phyloP scores from a whole-genome alignment of 1,140 invertebrate species.

The Neoseiulus cucumeris region DNA sequence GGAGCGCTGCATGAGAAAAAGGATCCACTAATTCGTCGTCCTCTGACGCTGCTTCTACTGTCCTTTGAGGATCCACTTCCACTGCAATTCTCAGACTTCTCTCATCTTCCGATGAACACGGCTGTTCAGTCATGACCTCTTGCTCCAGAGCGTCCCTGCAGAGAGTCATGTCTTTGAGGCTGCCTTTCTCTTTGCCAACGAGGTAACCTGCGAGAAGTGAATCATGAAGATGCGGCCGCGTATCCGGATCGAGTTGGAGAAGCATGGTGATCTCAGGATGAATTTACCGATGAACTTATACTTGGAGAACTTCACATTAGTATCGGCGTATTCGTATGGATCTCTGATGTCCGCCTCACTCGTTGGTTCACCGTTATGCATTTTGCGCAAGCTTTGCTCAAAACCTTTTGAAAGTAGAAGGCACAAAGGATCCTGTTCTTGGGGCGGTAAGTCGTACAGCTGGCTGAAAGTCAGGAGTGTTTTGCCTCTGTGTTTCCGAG shows the following conservation, averaged over 20 bases:
- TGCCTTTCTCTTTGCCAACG: no score
- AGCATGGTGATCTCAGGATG: neutral
- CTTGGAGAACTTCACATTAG: constrained; percentile 1
- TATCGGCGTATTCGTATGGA: neutral
- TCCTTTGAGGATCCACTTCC: no score
- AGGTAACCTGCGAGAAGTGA: no score
- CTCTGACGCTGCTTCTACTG: no score
- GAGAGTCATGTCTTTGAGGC: no score
- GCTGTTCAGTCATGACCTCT: no score
- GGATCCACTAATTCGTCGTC: no score
- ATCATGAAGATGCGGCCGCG: no score
- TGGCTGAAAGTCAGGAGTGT: neutral
- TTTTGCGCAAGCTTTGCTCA: neutral
- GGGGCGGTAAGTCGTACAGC: neutral
- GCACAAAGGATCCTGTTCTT: neutral
- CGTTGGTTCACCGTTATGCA: neutral
- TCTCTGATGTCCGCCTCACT: neutral
- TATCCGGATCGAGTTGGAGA: neutral
- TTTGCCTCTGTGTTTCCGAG: neutral
- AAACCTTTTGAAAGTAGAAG: neutral
- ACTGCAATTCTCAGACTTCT: no score
- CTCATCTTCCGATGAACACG: no score
- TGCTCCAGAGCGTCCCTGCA: no score
- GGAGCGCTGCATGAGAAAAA: no score
- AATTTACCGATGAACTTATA: neutral